phyloP scores from a whole-genome alignment of 2,113 vertebrate genomes.

The Procapra przewalskii region DNA sequence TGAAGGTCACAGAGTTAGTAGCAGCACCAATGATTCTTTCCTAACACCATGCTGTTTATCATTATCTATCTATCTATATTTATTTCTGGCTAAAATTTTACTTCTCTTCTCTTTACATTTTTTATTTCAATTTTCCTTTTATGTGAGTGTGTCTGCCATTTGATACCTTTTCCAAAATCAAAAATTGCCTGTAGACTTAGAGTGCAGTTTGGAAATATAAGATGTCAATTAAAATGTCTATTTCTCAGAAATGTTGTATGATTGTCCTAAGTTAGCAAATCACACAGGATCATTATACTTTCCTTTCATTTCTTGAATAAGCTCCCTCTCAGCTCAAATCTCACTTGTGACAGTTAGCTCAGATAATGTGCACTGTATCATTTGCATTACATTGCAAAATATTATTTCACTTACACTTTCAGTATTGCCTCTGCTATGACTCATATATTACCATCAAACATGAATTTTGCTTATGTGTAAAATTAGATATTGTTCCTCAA shows the following conservation, averaged over 20 bases:
- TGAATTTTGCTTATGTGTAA: slow-evolving; percentile 37
- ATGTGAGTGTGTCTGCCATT: not conserved
- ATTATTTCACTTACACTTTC: slow-evolving; percentile 47
- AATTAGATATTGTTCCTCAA: slow-evolving; percentile 20
- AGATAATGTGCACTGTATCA: not conserved
- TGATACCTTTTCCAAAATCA: not conserved
- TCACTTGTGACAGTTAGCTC: slow-evolving; percentile 52
- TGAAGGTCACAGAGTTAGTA: not conserved
- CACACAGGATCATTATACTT: not conserved
- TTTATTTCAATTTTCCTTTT: not conserved
- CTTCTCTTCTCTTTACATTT: not conserved
- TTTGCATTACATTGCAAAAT: not conserved
- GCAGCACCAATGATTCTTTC: not conserved
- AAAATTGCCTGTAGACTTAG: not conserved
- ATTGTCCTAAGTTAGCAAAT: slow-evolving; percentile 34
- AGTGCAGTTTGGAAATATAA: not conserved
- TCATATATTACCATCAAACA: slow-evolving; percentile 37
- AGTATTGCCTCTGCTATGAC: not conserved
- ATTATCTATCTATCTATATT: not conserved
- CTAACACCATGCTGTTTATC: not conserved
- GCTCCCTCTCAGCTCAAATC: not conserved
- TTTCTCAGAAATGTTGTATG: not conserved
- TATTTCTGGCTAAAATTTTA: not conserved
- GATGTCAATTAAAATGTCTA: not conserved
- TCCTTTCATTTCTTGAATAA: slow-evolving; percentile 1